A percentile compares a stretch with the other conserved stretches of the same genome.
Conservation (phyloP, 2,888 invertebrate species). For the Patella depressa region DNA sequence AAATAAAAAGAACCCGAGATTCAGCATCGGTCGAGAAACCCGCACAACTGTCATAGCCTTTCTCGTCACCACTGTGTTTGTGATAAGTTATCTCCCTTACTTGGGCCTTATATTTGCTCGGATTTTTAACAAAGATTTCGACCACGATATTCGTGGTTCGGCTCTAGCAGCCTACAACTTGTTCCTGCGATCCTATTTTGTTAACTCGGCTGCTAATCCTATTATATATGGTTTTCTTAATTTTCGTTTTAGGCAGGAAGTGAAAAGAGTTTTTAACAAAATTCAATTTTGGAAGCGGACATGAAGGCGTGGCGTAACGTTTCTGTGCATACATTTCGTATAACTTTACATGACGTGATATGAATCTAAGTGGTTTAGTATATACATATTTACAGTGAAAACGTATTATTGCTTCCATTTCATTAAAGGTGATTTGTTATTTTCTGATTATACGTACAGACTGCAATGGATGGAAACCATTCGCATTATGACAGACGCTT, state of each 20-base stretch:
- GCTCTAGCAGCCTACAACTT: slow-evolving; percentile 41
- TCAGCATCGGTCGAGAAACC: background rate
- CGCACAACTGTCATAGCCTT: slow-evolving; percentile 37
- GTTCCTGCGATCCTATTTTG: slow-evolving; percentile 49
- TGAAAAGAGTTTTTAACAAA: background rate
- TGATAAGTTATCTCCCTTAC: slow-evolving; percentile 47
- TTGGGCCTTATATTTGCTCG: slow-evolving; percentile 39
- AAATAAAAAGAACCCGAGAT: slow-evolving; percentile 11
- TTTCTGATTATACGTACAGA: no score
- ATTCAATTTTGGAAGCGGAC: background rate
- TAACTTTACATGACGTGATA: no score
- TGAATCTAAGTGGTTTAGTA: no score
- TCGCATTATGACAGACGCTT: no score
- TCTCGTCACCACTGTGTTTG: slow-evolving; percentile 45
- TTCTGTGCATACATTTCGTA: no score
- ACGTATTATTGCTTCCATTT: no score
- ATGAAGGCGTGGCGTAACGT: no score
- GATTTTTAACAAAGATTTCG: slow-evolving; percentile 37
- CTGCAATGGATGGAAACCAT: no score
- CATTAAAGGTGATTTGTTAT: no score
- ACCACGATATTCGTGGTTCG: slow-evolving; percentile 27
- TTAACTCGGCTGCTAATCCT: slow-evolving; percentile 48
- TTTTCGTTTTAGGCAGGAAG: slow-evolving; percentile 35
- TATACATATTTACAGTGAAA: no score
- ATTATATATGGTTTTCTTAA: slow-evolving; percentile 50